Evolutionary conservation across 1,140 invertebrate species (phyloP).

Genomic region (Macrobrachium nipponense): DNA sequence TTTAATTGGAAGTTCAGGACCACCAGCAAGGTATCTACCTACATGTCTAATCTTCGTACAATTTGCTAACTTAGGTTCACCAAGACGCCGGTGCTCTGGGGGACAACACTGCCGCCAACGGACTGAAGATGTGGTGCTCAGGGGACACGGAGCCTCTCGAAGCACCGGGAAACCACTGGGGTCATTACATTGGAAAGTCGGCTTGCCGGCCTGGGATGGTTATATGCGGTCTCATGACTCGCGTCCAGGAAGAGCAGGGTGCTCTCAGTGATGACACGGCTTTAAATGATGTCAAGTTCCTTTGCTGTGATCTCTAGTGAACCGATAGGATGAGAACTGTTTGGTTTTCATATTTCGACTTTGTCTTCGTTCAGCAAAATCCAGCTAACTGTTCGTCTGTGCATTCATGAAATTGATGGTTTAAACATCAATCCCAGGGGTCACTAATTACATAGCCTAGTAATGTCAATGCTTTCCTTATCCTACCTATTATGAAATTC

Average conservation of each 20-base stretch:
- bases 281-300: constrained; percentile 37
- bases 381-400: no score
- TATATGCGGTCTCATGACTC: constrained; percentile 34
- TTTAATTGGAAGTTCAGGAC: no score
- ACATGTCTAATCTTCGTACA: neutral
- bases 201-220: constrained; percentile 4
- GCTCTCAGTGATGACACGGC: constrained; percentile 28
- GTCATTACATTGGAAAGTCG: neutral
- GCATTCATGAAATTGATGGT: no score
- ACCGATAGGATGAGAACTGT: no score
- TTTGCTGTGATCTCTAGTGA: constrained; percentile 16
- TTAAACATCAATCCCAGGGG: no score
- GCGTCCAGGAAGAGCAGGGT: constrained; percentile 27
- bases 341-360: no score
- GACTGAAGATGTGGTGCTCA: constrained; percentile 21
- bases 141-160: neutral
- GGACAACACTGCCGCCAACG: constrained; percentile 39
- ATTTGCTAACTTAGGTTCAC: neutral
- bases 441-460: no score
- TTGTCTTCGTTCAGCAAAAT: no score
- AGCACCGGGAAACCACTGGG: constrained; percentile 32
- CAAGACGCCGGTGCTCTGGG: neutral
- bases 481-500: no score
- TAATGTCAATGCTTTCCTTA: no score
- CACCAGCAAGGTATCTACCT: no score